Evolutionary conservation across 2,113 vertebrate species (phyloP), one percentile per base, ranked within the genome.

Genomic region (Peromyscus maniculatus): DNA sequence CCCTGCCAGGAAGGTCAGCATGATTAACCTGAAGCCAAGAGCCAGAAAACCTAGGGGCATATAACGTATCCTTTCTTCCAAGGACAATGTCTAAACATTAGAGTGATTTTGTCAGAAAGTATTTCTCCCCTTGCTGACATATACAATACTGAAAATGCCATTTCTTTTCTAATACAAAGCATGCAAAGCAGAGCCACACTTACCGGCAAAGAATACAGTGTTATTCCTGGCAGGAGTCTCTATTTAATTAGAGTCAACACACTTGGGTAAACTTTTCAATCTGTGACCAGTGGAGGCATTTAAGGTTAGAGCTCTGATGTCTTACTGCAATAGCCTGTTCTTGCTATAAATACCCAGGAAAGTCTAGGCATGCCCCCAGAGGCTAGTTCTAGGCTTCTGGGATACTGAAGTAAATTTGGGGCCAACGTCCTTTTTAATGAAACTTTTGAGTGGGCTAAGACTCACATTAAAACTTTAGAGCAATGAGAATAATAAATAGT

Each of bases 11-110:
- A 88, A 96, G 94, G 95, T 93, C 95, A 95, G 62, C 39, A 21
- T 78, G 79, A 95, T 97, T 96, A 95, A 95, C 89, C 97, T n/a
- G 57, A 86, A 89, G 82, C 87, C 86, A 93, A 31, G 87, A 97
- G 80, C 5, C 22, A 24, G 66, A 55, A 66, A 33, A 15, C 59
- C 36, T 28, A 1, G 4, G 46, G 88, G 86, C 64, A 26, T 64
- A 8, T 91, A 88, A 93, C 82, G 21, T 87, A 82, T 93, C 87
- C 96, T 67, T 52, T 88, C n/a, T 36, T 90, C 83, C 52, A 67
- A 96, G 26, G 72, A 77, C 77, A 74, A 90, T 31, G 31, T 82
- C 46, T 89, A 43, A 96, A 28, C 75, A 52, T 75, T 33, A 21
- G 24, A 66, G 39, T 71, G 84, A 71, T 55, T 71, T 46, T 55